These are phyloP conservation scores for Papilio gigon DNA, from an alignment of 2,888 invertebrate genomes.

Conservation along the genomic window DNA sequence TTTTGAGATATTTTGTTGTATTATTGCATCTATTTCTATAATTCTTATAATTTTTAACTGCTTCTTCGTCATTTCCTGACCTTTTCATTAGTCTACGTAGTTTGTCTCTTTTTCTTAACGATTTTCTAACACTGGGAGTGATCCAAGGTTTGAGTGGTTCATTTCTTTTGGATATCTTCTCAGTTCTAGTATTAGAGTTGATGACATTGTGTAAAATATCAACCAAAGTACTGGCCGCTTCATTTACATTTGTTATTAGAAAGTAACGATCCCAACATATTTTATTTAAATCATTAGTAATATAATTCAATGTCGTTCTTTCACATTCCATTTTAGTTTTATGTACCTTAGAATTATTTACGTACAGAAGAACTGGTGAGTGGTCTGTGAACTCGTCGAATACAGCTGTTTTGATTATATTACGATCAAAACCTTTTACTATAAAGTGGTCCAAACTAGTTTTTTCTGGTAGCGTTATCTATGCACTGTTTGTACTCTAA, in stretches of 20 bases:
- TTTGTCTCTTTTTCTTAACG: background rate
- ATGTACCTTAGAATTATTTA: background rate
- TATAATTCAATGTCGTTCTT: background rate
- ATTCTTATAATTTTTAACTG: background rate
- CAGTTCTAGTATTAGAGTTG: background rate
- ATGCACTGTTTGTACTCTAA: background rate
- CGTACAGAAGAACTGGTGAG: background rate
- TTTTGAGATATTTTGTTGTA: background rate
- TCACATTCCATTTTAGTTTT: background rate
- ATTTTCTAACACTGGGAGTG: background rate
- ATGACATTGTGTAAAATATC: background rate
- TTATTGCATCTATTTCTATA: slow-evolving; percentile 2
- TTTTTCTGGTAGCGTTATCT: background rate
- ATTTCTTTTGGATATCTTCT: background rate
- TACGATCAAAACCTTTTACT: background rate
- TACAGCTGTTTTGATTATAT: background rate
- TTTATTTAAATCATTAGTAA: background rate
- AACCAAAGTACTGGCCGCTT: background rate
- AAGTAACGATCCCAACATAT: background rate
- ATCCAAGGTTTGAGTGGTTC: background rate
- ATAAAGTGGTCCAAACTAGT: background rate
- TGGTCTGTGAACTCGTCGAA: background rate
- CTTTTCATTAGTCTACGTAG: background rate
- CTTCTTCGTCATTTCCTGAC: background rate
- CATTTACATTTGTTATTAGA: background rate